Evolutionary conservation across 2,888 invertebrate genomes (phyloP).

Genomic region (Amphiduros pacificus): DNA sequence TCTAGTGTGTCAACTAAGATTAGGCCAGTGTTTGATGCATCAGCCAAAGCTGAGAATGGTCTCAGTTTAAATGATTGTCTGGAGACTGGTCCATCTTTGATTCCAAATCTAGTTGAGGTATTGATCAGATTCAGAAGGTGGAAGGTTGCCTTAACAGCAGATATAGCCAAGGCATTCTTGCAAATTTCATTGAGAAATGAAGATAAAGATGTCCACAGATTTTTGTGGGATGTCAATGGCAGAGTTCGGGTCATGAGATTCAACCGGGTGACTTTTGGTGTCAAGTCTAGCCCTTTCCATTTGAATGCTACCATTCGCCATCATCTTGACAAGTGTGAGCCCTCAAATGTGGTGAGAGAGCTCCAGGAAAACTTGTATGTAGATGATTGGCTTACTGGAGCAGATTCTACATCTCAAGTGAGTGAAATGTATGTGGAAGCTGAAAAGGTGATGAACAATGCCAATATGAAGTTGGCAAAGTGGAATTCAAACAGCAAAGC

Average conservation of each 20-base stretch:
- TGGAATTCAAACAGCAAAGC: constrained; percentile 32
- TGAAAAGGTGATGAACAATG: constrained; percentile 18
- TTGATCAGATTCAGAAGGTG: constrained; percentile 9
- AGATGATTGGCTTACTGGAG: constrained; percentile 34
- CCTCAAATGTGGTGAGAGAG: constrained; percentile 17
- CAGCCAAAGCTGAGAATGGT: neutral
- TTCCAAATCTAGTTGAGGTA: constrained; percentile 16
- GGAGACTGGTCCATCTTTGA: no score
- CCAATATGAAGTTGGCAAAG: constrained; percentile 31
- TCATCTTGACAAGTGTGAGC: constrained; percentile 9
- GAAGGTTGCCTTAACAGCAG: constrained; percentile 6
- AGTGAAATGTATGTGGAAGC: constrained; percentile 18
- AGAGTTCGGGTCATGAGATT: constrained; percentile 8
- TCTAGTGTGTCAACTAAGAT: neutral
- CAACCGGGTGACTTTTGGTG: constrained; percentile 14
- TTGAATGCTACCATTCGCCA: constrained; percentile 24
- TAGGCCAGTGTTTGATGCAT: constrained; percentile 5
- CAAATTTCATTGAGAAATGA: constrained; percentile 3
- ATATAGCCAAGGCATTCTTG: constrained; percentile 10
- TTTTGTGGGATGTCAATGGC: constrained; percentile 11
- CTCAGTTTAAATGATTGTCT: constrained; percentile 11
- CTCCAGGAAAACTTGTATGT: constrained; percentile 32
- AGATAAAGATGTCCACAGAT: constrained; percentile 13
- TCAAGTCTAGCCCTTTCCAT: constrained; percentile 14
- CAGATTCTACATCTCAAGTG: constrained; percentile 18